These are phyloP conservation scores for Cygnus olor DNA, from an alignment of 2,797 vertebrate species.

Conservation along the genomic window DNA sequence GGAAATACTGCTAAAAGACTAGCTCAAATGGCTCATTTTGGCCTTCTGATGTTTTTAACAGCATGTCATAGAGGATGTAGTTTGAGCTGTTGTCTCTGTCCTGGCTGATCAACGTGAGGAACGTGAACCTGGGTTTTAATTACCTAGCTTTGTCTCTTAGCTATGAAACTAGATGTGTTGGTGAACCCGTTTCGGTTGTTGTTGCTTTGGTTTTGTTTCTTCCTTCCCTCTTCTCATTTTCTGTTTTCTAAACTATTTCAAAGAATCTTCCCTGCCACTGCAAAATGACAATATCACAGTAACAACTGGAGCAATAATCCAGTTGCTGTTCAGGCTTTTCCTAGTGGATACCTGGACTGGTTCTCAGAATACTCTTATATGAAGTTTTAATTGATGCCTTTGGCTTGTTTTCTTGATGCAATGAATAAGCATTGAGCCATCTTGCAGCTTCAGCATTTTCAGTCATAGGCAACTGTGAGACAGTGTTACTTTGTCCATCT, in stretches of 20 bases:
- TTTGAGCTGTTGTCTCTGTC: background rate
- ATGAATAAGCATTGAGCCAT: background rate
- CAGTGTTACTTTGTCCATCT: background rate
- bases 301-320: background rate
- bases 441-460: background rate
- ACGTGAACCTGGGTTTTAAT: background rate
- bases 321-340: background rate
- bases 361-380: accelerated
- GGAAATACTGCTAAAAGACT: background rate
- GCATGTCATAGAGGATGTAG: background rate
- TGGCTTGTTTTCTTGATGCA: background rate
- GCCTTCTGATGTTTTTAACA: background rate
- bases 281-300: background rate
- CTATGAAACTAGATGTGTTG: background rate
- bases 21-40: background rate
- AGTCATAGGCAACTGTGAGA: background rate
- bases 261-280: background rate
- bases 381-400: background rate
- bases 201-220: background rate
- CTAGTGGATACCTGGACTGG: background rate
- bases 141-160: background rate
- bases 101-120: background rate
- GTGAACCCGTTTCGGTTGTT: background rate
- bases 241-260: background rate
- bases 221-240: background rate